These are phyloP conservation scores for Leptopilina myrica DNA, from an alignment of 2,888 invertebrate species.

Conservation along the genomic window DNA sequence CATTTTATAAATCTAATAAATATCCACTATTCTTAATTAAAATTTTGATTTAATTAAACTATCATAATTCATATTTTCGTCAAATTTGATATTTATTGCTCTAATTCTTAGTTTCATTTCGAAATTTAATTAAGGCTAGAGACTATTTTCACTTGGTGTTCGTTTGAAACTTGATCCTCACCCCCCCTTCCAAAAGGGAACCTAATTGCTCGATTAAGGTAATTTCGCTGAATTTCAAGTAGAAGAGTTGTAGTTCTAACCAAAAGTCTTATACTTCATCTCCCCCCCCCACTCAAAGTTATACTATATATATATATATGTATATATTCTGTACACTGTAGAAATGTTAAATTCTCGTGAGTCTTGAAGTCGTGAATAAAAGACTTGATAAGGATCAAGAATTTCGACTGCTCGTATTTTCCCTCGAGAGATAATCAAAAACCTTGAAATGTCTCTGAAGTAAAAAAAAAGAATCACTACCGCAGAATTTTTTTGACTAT, in stretches of 20 bases:
- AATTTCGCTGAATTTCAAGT: conserved; percentile 16
- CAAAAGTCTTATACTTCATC: conserved; percentile 10
- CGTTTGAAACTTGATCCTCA: conserved; percentile 19
- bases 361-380: conserved; percentile 29
- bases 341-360: conserved; percentile 21
- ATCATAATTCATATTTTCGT: background rate
- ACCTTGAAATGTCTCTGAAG: background rate
- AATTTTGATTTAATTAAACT: conserved; percentile 8
- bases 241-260: conserved; percentile 25
- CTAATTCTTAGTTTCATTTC: background rate
- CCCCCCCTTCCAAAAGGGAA: background rate
- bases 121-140: conserved; percentile 25
- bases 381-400: conserved; percentile 25
- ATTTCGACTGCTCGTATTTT: conserved; percentile 34
- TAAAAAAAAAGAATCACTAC: background rate
- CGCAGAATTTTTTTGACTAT: background rate
- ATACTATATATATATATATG: too few relatives aligned
- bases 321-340: background rate
- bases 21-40: too few relatives aligned
- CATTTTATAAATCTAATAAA: too few relatives aligned
- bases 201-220: conserved; percentile 35
- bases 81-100: background rate
- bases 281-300: background rate
- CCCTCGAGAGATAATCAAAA: conserved; percentile 17
- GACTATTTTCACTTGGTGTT: conserved; percentile 6